Evolutionary conservation across 2,113 vertebrate species (phyloP).

Genomic region (Tragelaphus strepsiceros): DNA sequence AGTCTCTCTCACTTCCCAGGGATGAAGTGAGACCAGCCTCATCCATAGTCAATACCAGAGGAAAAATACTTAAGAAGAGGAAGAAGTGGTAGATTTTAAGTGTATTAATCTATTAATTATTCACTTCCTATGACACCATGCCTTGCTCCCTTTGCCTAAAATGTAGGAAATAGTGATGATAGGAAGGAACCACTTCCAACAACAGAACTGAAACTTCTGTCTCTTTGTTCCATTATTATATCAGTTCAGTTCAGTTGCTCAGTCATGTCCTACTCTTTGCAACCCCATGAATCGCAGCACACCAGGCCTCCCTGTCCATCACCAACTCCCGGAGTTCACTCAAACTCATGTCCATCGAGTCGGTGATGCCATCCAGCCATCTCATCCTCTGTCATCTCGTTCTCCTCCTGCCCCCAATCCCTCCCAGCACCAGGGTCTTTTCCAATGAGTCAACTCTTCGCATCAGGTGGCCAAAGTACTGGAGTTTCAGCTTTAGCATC

Average conservation of each 20-base stretch:
- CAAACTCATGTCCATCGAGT: too few relatives aligned
- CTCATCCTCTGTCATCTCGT: too few relatives aligned
- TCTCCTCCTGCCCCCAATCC: too few relatives aligned
- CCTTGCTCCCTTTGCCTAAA: neutral
- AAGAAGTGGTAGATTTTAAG: neutral
- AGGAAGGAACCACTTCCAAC: neutral
- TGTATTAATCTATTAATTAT: neutral
- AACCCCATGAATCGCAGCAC: too few relatives aligned
- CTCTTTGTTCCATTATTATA: neutral
- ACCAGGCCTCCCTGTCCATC: too few relatives aligned
- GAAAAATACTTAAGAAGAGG: neutral
- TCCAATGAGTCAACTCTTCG: too few relatives aligned
- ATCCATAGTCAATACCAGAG: neutral
- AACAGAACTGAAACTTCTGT: neutral
- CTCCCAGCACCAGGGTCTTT: too few relatives aligned
- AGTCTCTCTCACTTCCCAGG: neutral
- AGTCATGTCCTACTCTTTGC: fast-evolving
- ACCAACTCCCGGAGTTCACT: too few relatives aligned
- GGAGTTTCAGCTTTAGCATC: too few relatives aligned
- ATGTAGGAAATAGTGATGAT: neutral
- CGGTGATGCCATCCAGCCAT: too few relatives aligned
- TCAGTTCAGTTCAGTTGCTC: too few relatives aligned
- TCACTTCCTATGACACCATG: neutral
- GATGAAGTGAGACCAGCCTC: neutral
- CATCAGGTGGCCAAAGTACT: too few relatives aligned